These are phyloP conservation scores for Muscicapa comitata DNA, from an alignment of 2,797 vertebrate genomes.

Conservation along the genomic window DNA sequence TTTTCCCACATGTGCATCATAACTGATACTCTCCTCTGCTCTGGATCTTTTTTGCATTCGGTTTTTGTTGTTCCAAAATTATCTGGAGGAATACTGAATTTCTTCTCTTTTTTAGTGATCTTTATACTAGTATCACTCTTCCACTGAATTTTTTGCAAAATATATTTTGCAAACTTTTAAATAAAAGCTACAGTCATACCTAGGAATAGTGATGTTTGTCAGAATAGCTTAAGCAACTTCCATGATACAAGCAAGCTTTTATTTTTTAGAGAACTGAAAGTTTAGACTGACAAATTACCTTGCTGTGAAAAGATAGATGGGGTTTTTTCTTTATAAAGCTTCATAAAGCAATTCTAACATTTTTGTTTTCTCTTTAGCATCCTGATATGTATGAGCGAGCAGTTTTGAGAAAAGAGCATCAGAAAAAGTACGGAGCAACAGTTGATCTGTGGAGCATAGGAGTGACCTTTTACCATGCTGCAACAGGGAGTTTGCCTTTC, in stretches of 20 bases:
- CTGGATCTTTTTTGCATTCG: not conserved
- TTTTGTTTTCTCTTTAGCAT: conserved; percentile 75
- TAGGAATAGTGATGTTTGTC: not conserved
- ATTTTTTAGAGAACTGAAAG: not conserved
- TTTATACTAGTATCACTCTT: not conserved
- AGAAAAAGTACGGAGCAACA: conserved; percentile 95
- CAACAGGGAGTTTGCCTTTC: conserved; percentile 93
- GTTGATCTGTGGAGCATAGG: conserved; percentile 98
- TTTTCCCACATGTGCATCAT: not conserved
- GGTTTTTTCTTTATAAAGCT: not conserved
- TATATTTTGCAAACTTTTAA: not conserved
- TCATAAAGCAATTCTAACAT: not conserved
- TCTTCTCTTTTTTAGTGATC: not conserved
- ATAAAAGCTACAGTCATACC: not conserved
- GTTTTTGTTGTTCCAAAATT: not conserved
- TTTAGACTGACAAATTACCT: not conserved
- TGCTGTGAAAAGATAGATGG: not conserved
- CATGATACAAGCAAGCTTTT: not conserved
- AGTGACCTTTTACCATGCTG: conserved; percentile 95
- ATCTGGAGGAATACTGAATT: not conserved
- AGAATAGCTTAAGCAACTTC: not conserved
- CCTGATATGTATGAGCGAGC: conserved; percentile 98
- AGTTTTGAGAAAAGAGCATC: conserved; percentile 94
- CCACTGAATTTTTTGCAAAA: not conserved
- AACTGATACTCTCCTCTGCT: not conserved